Conservation (phyloP, 2,797 vertebrate species). For the Gallinago stenura region DNA sequence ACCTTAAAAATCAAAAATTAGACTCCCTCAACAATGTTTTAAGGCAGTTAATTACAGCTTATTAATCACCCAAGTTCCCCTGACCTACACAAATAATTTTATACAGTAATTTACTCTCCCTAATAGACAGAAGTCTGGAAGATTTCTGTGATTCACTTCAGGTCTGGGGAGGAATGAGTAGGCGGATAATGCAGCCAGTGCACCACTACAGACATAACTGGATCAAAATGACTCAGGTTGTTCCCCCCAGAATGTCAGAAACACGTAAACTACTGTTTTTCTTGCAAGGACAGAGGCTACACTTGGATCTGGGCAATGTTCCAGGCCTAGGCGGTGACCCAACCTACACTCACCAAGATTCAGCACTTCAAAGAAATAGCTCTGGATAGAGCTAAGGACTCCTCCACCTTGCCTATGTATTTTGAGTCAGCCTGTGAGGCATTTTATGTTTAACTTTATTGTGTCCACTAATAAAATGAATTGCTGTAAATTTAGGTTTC, state of each 20-base stretch:
- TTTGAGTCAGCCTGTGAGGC: neutral
- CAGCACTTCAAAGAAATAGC: constrained; percentile 17
- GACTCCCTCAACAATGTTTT: neutral
- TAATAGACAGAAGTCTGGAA: neutral
- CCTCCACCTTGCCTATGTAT: neutral
- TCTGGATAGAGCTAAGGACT: neutral
- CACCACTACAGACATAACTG: neutral
- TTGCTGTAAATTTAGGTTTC: neutral
- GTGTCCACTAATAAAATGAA: neutral
- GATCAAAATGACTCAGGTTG: neutral
- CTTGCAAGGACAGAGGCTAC: neutral
- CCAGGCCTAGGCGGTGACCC: neutral
- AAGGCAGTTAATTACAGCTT: neutral
- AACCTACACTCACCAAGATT: neutral
- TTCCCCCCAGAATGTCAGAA: neutral
- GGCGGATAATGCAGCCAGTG: neutral
- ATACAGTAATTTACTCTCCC: neutral
- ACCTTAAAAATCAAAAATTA: neutral
- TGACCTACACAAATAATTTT: neutral
- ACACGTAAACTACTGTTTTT: neutral
- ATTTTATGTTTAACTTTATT: neutral
- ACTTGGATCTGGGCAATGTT: neutral
- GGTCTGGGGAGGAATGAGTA: neutral
- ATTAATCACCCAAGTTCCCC: neutral
- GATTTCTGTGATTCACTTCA: neutral